Conservation (phyloP, 2,113 vertebrate genomes). For the Cryptotis parvus region DNA sequence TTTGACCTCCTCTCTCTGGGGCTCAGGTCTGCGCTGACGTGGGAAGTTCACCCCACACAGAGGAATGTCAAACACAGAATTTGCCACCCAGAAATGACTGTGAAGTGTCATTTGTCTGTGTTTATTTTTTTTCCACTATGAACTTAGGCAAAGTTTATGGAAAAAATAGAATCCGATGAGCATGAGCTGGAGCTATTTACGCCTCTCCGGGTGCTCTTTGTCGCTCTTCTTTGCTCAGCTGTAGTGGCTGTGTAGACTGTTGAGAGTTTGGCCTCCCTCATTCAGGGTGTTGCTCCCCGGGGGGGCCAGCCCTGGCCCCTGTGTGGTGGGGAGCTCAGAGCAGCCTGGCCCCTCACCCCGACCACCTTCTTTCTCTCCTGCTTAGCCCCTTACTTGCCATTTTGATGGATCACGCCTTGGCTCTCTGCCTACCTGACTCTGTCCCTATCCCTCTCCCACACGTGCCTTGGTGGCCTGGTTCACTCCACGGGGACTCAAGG, state of each 20-base stretch:
- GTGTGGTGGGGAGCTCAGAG: not conserved
- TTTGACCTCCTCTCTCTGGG: not conserved
- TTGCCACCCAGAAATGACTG: conserved; percentile 60
- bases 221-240: conserved; percentile 41
- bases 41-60: not conserved
- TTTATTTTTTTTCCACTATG: conserved; percentile 63
- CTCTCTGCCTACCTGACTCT: not conserved
- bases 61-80: conserved; percentile 18
- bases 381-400: not conserved
- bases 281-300: not conserved
- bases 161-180: conserved; percentile 32
- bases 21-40: not conserved
- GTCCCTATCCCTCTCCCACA: not conserved
- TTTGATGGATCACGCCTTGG: not conserved
- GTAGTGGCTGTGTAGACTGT: not conserved
- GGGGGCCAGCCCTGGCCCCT: not conserved
- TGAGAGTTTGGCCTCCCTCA: not conserved
- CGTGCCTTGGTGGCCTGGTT: not conserved
- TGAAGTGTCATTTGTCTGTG: conserved; percentile 62
- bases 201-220: not conserved
- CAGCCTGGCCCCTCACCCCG: not conserved
- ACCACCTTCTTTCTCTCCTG: not conserved
- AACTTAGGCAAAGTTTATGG: conserved; percentile 66
- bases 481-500: no score
- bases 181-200: not conserved